Evolutionary conservation across 2,113 vertebrate species (phyloP).

Genomic region (Danio rerio): DNA sequence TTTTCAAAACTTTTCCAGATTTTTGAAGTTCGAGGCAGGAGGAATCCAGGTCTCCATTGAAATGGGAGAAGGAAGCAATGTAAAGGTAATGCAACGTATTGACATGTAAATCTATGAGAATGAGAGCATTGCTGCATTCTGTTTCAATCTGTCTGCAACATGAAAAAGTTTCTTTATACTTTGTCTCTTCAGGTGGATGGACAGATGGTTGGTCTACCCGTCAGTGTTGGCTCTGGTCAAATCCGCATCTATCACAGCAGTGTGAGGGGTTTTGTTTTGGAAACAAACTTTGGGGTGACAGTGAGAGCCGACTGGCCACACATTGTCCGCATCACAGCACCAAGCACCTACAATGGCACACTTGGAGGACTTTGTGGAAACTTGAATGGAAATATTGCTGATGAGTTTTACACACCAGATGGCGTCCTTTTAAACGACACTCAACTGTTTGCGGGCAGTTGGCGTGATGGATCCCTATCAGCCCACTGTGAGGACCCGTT

Average conservation of each 20-base stretch:
- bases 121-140: too few relatives aligned
- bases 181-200: constrained; percentile 64
- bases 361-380: constrained; percentile 72
- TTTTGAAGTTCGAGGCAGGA: constrained; percentile 59
- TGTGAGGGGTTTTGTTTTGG: constrained; percentile 59
- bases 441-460: constrained; percentile 70
- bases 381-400: constrained; percentile 52
- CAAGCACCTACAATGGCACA: constrained; percentile 60
- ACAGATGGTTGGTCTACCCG: constrained; percentile 60
- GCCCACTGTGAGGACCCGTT: constrained; percentile 50
- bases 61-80: constrained; percentile 42
- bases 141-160: too few relatives aligned
- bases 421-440: constrained; percentile 57
- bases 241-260: constrained; percentile 63
- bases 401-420: constrained; percentile 66
- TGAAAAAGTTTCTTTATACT: too few relatives aligned
- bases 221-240: constrained; percentile 19
- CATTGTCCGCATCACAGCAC: constrained; percentile 63
- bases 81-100: constrained; percentile 51
- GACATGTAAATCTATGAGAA: too few relatives aligned
- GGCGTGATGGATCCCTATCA: constrained; percentile 64
- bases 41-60: constrained; percentile 57
- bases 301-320: constrained; percentile 68
- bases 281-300: constrained; percentile 66
- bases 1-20: constrained; percentile 45